Evolutionary conservation across 1,140 invertebrate genomes (phyloP), one percentile per base, ranked within the genome.

Genomic region (Akabosia matsudoensis): DNA sequence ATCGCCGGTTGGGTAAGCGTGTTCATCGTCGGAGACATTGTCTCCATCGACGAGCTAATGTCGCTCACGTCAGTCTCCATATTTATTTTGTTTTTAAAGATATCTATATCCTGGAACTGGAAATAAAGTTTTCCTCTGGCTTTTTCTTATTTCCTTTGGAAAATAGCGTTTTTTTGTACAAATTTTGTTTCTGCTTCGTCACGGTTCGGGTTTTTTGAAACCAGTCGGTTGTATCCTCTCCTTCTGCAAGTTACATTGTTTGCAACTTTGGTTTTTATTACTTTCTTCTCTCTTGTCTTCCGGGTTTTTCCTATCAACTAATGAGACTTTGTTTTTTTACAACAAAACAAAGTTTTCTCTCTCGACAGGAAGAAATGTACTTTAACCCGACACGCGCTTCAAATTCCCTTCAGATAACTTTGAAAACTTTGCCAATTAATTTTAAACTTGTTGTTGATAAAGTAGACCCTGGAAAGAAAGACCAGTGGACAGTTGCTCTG

Each of bases 1-100:
- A 76, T 73, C 10, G 67, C 22, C 13, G 70, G 76, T 33, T 76
- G 76, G 37, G 45, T 37, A 18, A 37, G 33, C n/a, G 70, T n/a
- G 26, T 72, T 72, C 22, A 51, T 72, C 31, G 70, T 24, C 2
- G 33, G n/a, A 30, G 37, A 51, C 2, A 4, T 24, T 18, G 10
- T 18, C 33, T 45, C 70, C 70, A 45, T 7, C 1, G 61, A 28
- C 61, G 28, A 30, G 1, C 24, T n/a, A 30, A 24, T 30, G 61
- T 67, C 61, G n/a, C 61, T 67, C 7, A 67, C 30, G 24, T 67
- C 61, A 67, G 61, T 67, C 61, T 67, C 61, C 61, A 67, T 67
- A 13, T 67, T 67, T 14, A 61, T 61, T 61, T 16, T 61, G 7
- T 22, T 61, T 61, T 61, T 45, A 45, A n/a, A n/a, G n/a, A n/a